Conservation (phyloP, 2,113 vertebrate species). For the Leucosticte australis region DNA sequence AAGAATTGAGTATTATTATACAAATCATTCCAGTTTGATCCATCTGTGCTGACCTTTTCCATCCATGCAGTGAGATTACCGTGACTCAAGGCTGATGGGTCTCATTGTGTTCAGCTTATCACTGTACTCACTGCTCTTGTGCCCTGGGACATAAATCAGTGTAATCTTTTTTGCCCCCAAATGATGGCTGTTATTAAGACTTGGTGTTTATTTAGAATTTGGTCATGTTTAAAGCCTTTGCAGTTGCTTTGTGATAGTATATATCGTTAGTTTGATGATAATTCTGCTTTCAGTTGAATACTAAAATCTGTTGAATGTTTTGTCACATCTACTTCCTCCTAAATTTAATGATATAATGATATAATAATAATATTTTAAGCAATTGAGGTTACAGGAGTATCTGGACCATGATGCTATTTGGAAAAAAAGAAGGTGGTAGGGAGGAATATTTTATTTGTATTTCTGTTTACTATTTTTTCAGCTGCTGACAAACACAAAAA, state of each 20-base stretch:
- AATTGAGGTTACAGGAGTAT: not conserved
- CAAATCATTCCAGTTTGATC: slow-evolving; percentile 19
- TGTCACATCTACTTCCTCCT: not conserved
- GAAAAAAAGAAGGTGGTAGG: not conserved
- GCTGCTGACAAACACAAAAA: not conserved
- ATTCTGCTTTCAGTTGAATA: not conserved
- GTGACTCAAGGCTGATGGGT: slow-evolving; percentile 45
- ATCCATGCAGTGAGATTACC: slow-evolving; percentile 1
- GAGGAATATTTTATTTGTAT: not conserved
- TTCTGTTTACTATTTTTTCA: not conserved
- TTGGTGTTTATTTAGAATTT: not conserved
- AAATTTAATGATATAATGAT: not conserved
- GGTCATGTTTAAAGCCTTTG: not conserved
- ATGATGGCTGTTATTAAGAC: not conserved
- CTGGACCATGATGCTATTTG: not conserved
- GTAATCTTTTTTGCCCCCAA: not conserved
- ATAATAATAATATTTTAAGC: not conserved
- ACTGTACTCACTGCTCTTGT: not conserved
- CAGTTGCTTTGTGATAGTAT: not conserved
- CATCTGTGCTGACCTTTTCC: slow-evolving; percentile 41
- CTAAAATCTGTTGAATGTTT: not conserved
- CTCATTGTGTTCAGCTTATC: not conserved
- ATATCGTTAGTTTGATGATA: not conserved
- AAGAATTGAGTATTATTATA: slow-evolving; percentile 35
- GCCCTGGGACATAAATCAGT: not conserved